phyloP scores from a whole-genome alignment of 2,888 invertebrate species.

The Chrysotoxum bicinctum region DNA sequence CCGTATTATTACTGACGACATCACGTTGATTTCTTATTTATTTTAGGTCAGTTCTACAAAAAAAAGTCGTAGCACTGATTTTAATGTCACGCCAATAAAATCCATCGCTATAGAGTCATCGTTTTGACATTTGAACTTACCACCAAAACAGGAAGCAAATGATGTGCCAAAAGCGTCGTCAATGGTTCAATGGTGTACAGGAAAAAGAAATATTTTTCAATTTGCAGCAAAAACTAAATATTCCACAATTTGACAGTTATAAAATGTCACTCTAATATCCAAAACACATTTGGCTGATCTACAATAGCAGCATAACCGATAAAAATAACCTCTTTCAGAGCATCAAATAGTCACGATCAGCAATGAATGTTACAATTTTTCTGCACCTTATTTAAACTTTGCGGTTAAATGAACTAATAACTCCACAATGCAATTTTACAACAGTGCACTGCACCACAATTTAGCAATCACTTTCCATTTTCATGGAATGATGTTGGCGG shows the following conservation, averaged over 20 bases:
- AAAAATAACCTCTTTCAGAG: constrained; percentile 13
- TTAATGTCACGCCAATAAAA: not conserved
- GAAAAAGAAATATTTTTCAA: not conserved
- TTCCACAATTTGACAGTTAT: not conserved
- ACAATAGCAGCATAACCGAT: not conserved
- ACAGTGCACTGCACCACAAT: constrained; percentile 45
- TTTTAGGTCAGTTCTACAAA: not conserved
- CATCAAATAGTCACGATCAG: constrained; percentile 27
- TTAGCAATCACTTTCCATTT: constrained; percentile 70
- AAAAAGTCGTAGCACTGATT: not conserved
- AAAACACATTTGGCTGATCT: constrained; percentile 1
- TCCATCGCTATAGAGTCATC: not conserved
- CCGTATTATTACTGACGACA: not conserved
- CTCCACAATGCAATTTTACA: not conserved
- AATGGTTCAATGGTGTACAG: not conserved
- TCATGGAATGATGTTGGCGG: constrained; percentile 3
- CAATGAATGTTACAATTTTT: constrained; percentile 40
- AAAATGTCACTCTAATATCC: not conserved
- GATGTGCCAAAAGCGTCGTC: not conserved
- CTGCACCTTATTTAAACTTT: constrained; percentile 56
- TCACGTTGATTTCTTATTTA: not conserved
- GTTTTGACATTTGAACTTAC: constrained; percentile 15
- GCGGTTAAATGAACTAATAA: constrained; percentile 65
- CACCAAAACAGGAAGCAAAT: not conserved
- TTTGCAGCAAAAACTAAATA: not conserved